Percentiles rank a stretch among this genome's conserved stretches.
These are phyloP conservation scores for Cercocebus atys DNA, from an alignment of 2,113 vertebrate species.

Conservation along the genomic window DNA sequence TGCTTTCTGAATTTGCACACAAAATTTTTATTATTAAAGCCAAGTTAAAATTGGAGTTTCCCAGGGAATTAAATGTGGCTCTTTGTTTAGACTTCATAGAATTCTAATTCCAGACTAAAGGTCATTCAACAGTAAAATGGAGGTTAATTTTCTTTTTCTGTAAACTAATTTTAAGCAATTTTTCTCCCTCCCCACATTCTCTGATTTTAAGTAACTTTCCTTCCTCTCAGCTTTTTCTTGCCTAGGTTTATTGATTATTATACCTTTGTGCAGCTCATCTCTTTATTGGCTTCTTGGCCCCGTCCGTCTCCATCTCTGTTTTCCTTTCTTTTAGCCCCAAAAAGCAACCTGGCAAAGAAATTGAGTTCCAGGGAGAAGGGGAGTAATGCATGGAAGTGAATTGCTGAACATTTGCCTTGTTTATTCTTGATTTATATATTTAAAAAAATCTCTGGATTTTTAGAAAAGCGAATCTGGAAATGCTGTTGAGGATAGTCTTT, in stretches of 20 bases:
- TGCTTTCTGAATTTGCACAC: constrained; percentile 36
- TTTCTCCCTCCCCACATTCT: background rate
- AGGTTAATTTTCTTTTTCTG: background rate
- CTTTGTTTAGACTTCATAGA: constrained; percentile 54
- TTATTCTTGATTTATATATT: constrained; percentile 63
- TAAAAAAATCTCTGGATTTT: constrained; percentile 29
- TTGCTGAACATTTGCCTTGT: constrained; percentile 51
- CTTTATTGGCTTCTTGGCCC: constrained; percentile 21
- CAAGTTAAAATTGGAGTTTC: constrained; percentile 39
- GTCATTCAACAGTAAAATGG: background rate
- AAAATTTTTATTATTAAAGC: constrained; percentile 22
- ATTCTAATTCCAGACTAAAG: constrained; percentile 18
- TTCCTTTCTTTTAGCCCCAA: constrained; percentile 34
- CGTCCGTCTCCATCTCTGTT: background rate
- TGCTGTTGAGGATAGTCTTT: constrained; percentile 64
- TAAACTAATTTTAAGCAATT: background rate
- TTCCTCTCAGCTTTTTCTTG: background rate
- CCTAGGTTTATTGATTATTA: constrained; percentile 10
- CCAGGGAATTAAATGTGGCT: constrained; percentile 34
- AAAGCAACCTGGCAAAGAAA: constrained; percentile 33
- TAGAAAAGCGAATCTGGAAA: constrained; percentile 69
- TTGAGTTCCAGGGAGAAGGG: background rate
- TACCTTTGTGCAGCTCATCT: background rate
- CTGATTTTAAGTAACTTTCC: constrained; percentile 17
- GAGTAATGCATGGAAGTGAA: constrained; percentile 31